phyloP scores from a whole-genome alignment of 2,113 vertebrate species.

The Nicator chloris region DNA sequence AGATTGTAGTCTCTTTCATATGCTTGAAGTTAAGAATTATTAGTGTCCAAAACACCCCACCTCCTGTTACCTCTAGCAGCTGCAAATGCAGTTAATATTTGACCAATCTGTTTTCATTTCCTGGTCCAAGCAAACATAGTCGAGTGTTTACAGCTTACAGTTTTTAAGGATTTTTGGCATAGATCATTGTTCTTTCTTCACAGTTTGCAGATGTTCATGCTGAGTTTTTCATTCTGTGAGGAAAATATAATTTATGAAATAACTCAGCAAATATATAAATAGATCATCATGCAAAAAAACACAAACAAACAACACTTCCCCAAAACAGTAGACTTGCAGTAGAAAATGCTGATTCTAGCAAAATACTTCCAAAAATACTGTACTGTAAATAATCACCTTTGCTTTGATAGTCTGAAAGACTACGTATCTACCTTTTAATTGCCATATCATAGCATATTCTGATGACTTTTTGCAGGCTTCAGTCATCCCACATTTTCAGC shows the following conservation, averaged over 20 bases:
- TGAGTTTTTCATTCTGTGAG: conserved; percentile 7
- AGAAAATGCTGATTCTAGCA: not conserved
- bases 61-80: not conserved
- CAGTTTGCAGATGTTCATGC: not conserved
- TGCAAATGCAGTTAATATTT: not conserved
- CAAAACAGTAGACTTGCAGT: not conserved
- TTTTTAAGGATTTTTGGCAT: not conserved
- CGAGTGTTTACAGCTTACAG: not conserved
- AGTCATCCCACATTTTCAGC: not conserved
- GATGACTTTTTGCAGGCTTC: not conserved
- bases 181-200: not conserved
- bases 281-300: not conserved
- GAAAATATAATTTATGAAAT: not conserved
- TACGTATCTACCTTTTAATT: not conserved
- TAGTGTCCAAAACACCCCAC: not conserved
- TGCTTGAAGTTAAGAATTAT: not conserved
- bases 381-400: not conserved
- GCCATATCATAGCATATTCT: not conserved
- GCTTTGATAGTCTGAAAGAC: not conserved
- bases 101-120: not conserved
- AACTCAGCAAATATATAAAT: conserved; percentile 1
- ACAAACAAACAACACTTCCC: not conserved
- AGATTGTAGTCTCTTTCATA: not conserved
- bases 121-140: not conserved
- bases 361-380: not conserved